These are phyloP conservation scores for Phymastichus coffea DNA, from an alignment of 1,140 invertebrate genomes.

Conservation along the genomic window DNA sequence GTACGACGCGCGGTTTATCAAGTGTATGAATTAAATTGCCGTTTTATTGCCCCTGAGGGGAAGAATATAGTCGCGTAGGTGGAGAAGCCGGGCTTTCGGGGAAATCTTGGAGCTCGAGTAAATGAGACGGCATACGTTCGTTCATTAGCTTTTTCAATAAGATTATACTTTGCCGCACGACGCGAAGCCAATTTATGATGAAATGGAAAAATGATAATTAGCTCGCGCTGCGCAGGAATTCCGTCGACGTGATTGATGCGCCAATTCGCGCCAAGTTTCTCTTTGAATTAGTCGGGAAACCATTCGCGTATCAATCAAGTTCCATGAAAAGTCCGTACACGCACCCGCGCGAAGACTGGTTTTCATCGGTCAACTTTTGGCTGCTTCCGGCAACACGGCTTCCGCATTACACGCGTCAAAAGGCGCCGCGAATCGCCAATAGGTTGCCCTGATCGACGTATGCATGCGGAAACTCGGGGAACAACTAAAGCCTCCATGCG, in stretches of 20 bases:
- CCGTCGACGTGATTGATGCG: neutral
- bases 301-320: neutral
- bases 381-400: too few relatives aligned
- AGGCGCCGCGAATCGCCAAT: constrained; percentile 46
- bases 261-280: neutral
- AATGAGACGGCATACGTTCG: too few relatives aligned
- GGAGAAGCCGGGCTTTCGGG: too few relatives aligned
- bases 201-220: constrained; percentile 22
- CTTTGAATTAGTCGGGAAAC: neutral
- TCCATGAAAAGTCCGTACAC: constrained; percentile 31
- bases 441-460: constrained; percentile 38
- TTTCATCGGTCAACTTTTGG: too few relatives aligned
- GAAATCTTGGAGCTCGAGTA: too few relatives aligned
- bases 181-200: too few relatives aligned
- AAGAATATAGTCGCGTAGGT: too few relatives aligned
- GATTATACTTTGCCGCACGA: too few relatives aligned
- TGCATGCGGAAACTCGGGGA: constrained; percentile 3
- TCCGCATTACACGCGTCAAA: constrained; percentile 42
- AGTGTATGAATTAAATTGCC: constrained; percentile 59
- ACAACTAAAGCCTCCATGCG: constrained; percentile 16
- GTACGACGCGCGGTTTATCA: constrained; percentile 47
- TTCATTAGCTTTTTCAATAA: too few relatives aligned
- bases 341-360: too few relatives aligned
- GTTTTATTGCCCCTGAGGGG: constrained; percentile 54
- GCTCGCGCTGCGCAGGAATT: constrained; percentile 6